Conservation (phyloP, 2,113 vertebrate genomes). For the Dromaius novaehollandiae region DNA sequence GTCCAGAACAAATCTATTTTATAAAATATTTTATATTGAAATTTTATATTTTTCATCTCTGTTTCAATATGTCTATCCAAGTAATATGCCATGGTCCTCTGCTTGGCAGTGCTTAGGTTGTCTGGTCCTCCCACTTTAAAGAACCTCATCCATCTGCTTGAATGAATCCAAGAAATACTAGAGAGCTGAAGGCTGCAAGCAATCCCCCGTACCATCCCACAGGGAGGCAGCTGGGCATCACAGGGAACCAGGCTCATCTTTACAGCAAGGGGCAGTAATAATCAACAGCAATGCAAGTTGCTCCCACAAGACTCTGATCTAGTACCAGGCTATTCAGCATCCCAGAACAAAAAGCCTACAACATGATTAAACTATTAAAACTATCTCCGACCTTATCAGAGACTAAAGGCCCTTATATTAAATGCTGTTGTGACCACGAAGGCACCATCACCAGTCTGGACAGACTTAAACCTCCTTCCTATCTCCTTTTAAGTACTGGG, state of each 20-base stretch:
- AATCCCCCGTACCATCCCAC: background rate
- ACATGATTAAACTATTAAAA: background rate
- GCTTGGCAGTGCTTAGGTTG: background rate
- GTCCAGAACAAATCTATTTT: too few relatives aligned
- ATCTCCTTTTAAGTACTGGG: background rate
- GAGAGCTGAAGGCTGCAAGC: background rate
- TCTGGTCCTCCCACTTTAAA: background rate
- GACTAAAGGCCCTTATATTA: background rate
- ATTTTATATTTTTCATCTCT: background rate
- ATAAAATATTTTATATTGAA: background rate
- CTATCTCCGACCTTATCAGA: background rate
- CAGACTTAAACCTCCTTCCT: background rate
- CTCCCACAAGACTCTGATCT: background rate
- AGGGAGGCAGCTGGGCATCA: background rate
- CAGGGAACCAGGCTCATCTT: background rate
- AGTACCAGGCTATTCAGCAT: background rate
- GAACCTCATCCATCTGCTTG: too few relatives aligned
- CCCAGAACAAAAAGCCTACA: background rate
- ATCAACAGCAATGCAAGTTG: background rate
- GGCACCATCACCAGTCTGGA: background rate
- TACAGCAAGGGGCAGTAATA: background rate
- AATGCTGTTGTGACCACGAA: background rate
- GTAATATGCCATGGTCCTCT: background rate
- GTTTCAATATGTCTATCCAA: background rate
- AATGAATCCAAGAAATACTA: background rate